Evolutionary conservation across 2,797 vertebrate genomes (phyloP).

Genomic region (Labeo calbasu): DNA sequence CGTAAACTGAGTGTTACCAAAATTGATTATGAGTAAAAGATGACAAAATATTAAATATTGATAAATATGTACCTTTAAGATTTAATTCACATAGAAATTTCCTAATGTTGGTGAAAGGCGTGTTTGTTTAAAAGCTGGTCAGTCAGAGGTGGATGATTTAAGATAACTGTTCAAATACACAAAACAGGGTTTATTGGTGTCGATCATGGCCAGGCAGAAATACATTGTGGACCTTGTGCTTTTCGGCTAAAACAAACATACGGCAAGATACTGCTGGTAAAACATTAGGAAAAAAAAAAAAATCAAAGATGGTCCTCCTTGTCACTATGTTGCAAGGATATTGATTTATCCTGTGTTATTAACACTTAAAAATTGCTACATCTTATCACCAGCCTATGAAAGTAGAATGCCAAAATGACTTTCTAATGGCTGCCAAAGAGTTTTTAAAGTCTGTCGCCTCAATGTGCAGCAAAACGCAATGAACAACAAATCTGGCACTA

Average conservation of each 20-base stretch:
- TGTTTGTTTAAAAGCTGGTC: slow-evolving; percentile 31
- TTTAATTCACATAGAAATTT: not conserved
- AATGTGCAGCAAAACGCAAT: not conserved
- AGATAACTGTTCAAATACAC: slow-evolving; percentile 64
- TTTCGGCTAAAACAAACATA: slow-evolving; percentile 53
- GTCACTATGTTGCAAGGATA: slow-evolving; percentile 18
- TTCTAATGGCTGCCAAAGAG: not conserved
- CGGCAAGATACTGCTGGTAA: slow-evolving; percentile 21
- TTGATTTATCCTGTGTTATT: not conserved
- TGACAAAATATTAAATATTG: not conserved
- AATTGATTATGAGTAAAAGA: no score
- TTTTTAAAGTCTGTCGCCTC: not conserved
- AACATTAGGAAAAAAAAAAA: slow-evolving; percentile 29
- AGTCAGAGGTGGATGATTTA: slow-evolving; percentile 17
- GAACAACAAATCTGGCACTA: not conserved
- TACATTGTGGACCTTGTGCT: slow-evolving; percentile 49
- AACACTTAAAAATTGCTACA: not conserved
- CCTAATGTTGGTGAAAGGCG: slow-evolving; percentile 21
- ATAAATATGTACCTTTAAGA: not conserved
- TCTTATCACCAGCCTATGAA: not conserved
- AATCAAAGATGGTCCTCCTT: slow-evolving; percentile 30
- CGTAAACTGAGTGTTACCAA: no score
- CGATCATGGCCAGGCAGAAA: not conserved
- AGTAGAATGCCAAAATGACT: not conserved
- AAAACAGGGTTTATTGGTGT: slow-evolving; percentile 53